phyloP scores from a whole-genome alignment of 1,140 invertebrate species.

The Gryllus bimaculatus region DNA sequence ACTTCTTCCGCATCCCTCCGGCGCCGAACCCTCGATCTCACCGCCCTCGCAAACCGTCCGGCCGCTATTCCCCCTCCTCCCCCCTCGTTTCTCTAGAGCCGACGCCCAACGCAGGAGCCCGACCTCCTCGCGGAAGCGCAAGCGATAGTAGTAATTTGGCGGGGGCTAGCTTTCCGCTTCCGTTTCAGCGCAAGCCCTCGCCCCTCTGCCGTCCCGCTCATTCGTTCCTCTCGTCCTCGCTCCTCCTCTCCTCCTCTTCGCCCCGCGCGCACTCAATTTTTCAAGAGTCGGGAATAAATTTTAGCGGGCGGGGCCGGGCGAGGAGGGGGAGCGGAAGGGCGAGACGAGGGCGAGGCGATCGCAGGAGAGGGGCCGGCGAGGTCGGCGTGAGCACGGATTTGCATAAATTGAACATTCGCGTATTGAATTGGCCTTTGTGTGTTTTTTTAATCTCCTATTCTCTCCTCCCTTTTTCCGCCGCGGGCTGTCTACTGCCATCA shows the following conservation, averaged over 20 bases:
- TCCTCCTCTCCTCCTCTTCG: too few relatives aligned
- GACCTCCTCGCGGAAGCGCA: conserved; percentile 13
- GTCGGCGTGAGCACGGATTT: background rate
- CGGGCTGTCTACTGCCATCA: background rate
- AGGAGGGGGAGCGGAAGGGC: background rate
- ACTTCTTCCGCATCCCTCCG: too few relatives aligned
- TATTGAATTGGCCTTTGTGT: conserved; percentile 4
- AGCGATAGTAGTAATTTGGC: conserved; percentile 21
- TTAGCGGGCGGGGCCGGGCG: background rate
- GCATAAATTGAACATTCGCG: background rate
- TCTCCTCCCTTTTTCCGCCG: background rate
- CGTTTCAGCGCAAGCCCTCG: background rate
- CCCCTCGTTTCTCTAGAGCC: background rate
- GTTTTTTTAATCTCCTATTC: background rate
- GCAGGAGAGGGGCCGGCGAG: background rate
- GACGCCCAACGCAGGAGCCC: background rate
- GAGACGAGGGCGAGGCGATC: background rate
- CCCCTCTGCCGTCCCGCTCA: background rate
- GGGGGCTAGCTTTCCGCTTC: conserved; percentile 18
- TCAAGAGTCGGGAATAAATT: conserved; percentile 17
- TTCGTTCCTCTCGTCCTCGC: background rate
- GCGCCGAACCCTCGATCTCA: background rate
- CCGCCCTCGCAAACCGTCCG: background rate
- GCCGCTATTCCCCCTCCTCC: background rate
- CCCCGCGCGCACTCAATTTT: conserved; percentile 18